These are phyloP conservation scores for Perccottus glenii DNA, from an alignment of 2,113 vertebrate genomes.

Conservation along the genomic window DNA sequence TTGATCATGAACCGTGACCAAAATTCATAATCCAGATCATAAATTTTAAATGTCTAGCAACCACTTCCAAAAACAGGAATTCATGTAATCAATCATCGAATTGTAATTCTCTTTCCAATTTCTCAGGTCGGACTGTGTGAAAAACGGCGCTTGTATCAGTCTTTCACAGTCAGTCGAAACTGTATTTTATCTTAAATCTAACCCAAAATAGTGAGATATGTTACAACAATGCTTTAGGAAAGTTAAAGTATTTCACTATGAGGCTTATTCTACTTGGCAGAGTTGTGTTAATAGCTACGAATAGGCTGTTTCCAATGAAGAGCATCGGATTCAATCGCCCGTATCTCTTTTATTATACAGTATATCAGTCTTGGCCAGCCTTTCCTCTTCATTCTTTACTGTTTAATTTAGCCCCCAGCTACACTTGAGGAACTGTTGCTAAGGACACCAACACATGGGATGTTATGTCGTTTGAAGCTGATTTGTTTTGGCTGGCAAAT, in stretches of 20 bases:
- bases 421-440: conserved; percentile 17
- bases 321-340: conserved; percentile 25
- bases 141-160: conserved; percentile 71
- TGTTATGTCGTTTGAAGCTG: conserved; percentile 23
- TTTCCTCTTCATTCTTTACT: conserved; percentile 10
- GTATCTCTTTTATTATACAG: conserved; percentile 28
- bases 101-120: conserved; percentile 57
- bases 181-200: conserved; percentile 47
- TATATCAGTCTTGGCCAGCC: neutral
- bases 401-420: neutral
- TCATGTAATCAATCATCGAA: conserved; percentile 57
- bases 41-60: neutral
- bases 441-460: conserved; percentile 28
- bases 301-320: conserved; percentile 8
- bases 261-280: conserved; percentile 53
- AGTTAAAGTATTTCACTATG: conserved; percentile 45
- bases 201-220: conserved; percentile 33
- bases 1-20: neutral
- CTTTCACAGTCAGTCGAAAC: conserved; percentile 49
- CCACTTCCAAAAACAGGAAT: conserved; percentile 15
- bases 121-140: conserved; percentile 43
- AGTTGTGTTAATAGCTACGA: conserved; percentile 13
- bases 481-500: conserved; percentile 28
- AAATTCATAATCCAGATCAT: neutral
- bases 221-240: conserved; percentile 51